Percentiles rank a stretch among this genome's conserved stretches.
Conservation (phyloP, 2,888 invertebrate genomes). For the Pollenia labialis region DNA sequence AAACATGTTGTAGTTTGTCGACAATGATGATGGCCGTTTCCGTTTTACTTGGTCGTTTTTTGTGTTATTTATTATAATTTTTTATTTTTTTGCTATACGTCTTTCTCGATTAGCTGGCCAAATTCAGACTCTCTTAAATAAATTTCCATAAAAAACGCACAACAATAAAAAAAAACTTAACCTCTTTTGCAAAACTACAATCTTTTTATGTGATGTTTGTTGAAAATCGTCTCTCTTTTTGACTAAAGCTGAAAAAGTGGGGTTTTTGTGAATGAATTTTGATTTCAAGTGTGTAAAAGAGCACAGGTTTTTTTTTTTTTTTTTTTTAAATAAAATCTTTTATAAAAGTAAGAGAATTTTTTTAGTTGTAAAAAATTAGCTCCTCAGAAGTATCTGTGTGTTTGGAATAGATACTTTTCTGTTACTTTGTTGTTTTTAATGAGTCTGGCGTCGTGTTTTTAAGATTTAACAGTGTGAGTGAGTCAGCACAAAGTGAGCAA, state of each 20-base stretch:
- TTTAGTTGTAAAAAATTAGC: not conserved
- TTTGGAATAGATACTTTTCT: slow-evolving; percentile 64
- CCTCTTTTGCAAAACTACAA: slow-evolving; percentile 12
- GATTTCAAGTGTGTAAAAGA: slow-evolving; percentile 40
- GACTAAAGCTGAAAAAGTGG: slow-evolving; percentile 3
- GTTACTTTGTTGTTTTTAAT: slow-evolving; percentile 49
- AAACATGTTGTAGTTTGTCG: slow-evolving; percentile 78
- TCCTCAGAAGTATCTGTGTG: slow-evolving; percentile 55
- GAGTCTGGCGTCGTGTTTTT: slow-evolving; percentile 11
- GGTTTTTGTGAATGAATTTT: slow-evolving; percentile 74
- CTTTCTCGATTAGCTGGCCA: slow-evolving; percentile 45
- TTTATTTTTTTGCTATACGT: not conserved
- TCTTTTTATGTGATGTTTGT: slow-evolving; percentile 6
- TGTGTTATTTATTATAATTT: slow-evolving; percentile 26
- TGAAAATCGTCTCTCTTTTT: slow-evolving; percentile 28
- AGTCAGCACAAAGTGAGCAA: slow-evolving; percentile 50
- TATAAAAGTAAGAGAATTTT: slow-evolving; percentile 26
- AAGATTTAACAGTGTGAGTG: slow-evolving; percentile 40
- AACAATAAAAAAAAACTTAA: slow-evolving; percentile 39
- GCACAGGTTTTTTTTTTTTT: not conserved
- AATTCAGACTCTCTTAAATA: slow-evolving; percentile 56
- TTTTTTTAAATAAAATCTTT: not conserved
- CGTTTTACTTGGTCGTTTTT: slow-evolving; percentile 76
- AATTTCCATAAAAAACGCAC: slow-evolving; percentile 24
- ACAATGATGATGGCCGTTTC: slow-evolving; percentile 83